These are phyloP conservation scores for Trichomalopsis sarcophagae DNA, from an alignment of 1,140 invertebrate species.

Conservation along the genomic window DNA sequence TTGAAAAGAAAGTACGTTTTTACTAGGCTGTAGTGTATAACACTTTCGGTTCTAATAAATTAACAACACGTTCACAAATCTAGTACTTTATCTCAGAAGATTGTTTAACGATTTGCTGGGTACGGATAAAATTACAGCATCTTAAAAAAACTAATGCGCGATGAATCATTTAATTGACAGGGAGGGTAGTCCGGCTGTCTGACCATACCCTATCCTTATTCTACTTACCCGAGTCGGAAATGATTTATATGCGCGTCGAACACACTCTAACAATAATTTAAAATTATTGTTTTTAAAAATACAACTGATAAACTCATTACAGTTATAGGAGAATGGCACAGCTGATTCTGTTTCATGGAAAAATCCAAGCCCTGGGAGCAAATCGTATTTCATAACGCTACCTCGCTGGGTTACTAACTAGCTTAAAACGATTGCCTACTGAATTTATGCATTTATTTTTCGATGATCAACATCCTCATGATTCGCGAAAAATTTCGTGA, in stretches of 20 bases:
- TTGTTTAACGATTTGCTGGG: not conserved
- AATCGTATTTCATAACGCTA: not conserved
- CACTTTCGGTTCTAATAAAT: no score
- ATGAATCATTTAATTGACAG: no score
- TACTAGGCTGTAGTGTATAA: no score
- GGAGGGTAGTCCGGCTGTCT: not conserved
- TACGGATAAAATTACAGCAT: not conserved
- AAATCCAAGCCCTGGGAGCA: not conserved
- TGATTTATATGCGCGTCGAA: not conserved
- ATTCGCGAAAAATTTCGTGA: not conserved
- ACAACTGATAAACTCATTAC: not conserved
- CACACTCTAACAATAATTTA: not conserved
- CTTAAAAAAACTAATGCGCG: not conserved
- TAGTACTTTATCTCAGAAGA: not conserved
- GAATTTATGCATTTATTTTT: not conserved
- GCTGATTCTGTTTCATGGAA: not conserved
- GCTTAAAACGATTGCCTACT: not conserved
- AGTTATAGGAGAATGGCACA: not conserved
- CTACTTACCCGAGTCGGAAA: conserved; percentile 10
- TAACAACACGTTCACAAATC: not conserved
- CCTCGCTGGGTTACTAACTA: not conserved
- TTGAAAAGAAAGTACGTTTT: no score
- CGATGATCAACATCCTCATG: not conserved
- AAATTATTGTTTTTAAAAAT: no score
- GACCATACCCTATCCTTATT: conserved; percentile 13